Evolutionary conservation across 2,113 vertebrate species (phyloP).

Genomic region (Erpornis zantholeuca): DNA sequence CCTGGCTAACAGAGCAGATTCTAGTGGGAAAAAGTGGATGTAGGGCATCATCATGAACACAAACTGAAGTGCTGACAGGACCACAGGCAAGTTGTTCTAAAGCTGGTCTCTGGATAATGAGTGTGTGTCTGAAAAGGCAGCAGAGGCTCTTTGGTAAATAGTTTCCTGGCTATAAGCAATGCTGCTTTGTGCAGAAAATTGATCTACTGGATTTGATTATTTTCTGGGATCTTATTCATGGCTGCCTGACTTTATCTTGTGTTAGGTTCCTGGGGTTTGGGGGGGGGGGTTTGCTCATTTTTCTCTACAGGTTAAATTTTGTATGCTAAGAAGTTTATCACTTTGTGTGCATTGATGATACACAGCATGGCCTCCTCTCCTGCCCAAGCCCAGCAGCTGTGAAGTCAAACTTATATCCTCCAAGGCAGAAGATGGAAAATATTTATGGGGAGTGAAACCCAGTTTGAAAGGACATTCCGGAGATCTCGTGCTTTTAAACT

Average conservation of each 20-base stretch:
- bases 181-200: background rate
- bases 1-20: background rate
- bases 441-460: slow-evolving; percentile 41
- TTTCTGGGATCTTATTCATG: background rate
- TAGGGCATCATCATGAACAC: background rate
- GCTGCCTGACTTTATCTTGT: background rate
- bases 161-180: background rate
- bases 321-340: background rate
- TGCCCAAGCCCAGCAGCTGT: background rate
- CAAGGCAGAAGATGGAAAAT: slow-evolving; percentile 27
- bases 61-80: background rate
- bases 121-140: background rate
- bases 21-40: background rate
- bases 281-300: background rate
- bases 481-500: slow-evolving; percentile 19
- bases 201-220: background rate
- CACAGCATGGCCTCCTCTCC: background rate
- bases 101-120: background rate
- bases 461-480: slow-evolving; percentile 30
- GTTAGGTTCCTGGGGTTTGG: background rate
- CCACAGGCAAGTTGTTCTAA: background rate
- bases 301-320: background rate
- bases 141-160: background rate
- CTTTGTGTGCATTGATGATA: background rate
- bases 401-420: background rate